A percentile compares a stretch with the other conserved stretches of the same genome.
Conservation (phyloP, 2,797 vertebrate species). For the Sus cebifrons region DNA sequence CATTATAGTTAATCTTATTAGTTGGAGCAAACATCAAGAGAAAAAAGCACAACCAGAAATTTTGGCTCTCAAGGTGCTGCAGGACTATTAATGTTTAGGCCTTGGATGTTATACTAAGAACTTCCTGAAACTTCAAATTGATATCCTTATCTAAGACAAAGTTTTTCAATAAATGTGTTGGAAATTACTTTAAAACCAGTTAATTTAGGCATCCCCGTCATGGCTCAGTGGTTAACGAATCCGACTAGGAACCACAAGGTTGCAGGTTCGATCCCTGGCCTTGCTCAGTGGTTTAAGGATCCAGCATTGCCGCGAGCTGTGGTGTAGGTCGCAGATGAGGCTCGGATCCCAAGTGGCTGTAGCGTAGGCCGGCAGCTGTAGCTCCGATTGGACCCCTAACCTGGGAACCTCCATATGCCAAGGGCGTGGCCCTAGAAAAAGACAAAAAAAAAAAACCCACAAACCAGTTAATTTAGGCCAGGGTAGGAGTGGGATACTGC, state of each 20-base stretch:
- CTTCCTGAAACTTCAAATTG: conserved; percentile 43
- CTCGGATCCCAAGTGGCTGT: no score
- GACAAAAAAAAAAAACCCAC: no score
- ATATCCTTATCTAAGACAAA: neutral
- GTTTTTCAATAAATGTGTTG: conserved; percentile 33
- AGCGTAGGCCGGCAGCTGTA: no score
- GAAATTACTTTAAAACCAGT: conserved; percentile 66
- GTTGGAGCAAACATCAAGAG: conserved; percentile 42
- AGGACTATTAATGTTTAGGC: conserved; percentile 13
- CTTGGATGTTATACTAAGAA: conserved; percentile 24
- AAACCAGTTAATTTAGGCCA: conserved; percentile 11
- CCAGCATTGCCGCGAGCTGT: no score
- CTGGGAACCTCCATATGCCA: no score
- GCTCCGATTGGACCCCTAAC: no score
- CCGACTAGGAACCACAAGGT: no score
- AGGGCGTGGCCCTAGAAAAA: no score
- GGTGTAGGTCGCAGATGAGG: no score
- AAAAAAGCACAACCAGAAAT: conserved; percentile 61
- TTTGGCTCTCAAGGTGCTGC: neutral
- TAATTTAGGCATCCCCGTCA: neutral
- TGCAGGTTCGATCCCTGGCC: no score
- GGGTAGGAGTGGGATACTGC: neutral
- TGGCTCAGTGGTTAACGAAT: no score
- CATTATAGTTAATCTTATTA: conserved; percentile 34
- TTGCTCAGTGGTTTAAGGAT: no score